These are phyloP conservation scores for Sakesphorus luctuosus DNA, from an alignment of 2,113 vertebrate genomes.

Conservation along the genomic window DNA sequence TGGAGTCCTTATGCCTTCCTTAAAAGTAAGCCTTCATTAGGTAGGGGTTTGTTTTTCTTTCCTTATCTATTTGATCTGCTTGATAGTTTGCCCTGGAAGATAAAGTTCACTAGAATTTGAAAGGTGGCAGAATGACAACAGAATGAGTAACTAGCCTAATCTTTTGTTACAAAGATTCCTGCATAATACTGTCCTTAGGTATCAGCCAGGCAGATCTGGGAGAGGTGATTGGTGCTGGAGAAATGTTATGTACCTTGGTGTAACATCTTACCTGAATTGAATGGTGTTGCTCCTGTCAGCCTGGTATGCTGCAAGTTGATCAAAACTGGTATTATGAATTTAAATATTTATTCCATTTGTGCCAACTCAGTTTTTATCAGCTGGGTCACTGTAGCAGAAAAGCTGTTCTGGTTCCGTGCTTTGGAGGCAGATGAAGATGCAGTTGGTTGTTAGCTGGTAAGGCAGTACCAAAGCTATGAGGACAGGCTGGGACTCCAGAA, in stretches of 20 bases:
- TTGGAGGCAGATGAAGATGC: neutral
- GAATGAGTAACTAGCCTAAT: neutral
- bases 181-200: accelerated
- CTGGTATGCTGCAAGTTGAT: neutral
- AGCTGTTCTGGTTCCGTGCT: neutral
- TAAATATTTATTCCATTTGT: neutral
- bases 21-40: neutral
- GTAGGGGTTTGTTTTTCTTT: neutral
- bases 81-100: neutral
- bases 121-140: neutral
- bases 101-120: neutral
- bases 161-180: neutral
- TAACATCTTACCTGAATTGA: accelerated
- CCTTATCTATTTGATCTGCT: neutral
- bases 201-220: neutral
- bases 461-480: neutral
- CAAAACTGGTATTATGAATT: neutral
- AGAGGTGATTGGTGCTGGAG: neutral
- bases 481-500: neutral
- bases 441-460: neutral
- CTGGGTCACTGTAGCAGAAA: neutral
- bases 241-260: accelerated
- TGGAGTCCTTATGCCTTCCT: neutral
- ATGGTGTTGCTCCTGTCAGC: neutral
- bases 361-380: neutral